Evolutionary conservation across 2,888 invertebrate species (phyloP).

Genomic region (Amphiduros pacificus): DNA sequence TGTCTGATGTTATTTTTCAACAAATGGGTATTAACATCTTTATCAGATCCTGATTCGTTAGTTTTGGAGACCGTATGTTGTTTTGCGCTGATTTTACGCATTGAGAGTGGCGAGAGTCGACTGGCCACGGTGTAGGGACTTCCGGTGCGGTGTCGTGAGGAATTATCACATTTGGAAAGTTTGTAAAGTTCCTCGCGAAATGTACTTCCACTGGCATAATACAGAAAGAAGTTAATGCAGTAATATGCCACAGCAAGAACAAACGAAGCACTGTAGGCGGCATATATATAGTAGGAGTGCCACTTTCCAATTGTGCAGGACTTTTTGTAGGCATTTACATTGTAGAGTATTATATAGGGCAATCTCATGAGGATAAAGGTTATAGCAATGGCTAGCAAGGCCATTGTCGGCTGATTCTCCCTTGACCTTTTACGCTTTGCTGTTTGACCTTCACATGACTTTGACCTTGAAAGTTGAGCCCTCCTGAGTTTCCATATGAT

Average conservation of each 20-base stretch:
- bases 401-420: conserved; percentile 9
- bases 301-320: background rate
- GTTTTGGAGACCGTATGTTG: too few species aligned
- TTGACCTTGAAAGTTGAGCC: background rate
- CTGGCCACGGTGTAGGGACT: too few species aligned
- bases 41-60: too few species aligned
- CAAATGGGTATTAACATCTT: too few species aligned
- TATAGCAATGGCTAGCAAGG: conserved; percentile 8
- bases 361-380: background rate
- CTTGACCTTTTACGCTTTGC: background rate
- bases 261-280: background rate
- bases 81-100: too few species aligned
- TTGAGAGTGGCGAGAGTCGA: too few species aligned
- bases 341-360: background rate
- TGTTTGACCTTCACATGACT: background rate
- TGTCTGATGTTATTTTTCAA: too few species aligned
- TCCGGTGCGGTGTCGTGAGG: too few species aligned
- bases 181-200: conserved; percentile 4
- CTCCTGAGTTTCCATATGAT: conserved; percentile 5
- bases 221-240: conserved; percentile 12
- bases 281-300: background rate
- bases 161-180: too few species aligned
- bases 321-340: background rate
- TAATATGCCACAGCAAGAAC: conserved; percentile 11
- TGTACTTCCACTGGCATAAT: background rate